A percentile compares a stretch with the other conserved stretches of the same genome.
Conservation (phyloP, 2,113 vertebrate genomes). For the Laticauda colubrina region DNA sequence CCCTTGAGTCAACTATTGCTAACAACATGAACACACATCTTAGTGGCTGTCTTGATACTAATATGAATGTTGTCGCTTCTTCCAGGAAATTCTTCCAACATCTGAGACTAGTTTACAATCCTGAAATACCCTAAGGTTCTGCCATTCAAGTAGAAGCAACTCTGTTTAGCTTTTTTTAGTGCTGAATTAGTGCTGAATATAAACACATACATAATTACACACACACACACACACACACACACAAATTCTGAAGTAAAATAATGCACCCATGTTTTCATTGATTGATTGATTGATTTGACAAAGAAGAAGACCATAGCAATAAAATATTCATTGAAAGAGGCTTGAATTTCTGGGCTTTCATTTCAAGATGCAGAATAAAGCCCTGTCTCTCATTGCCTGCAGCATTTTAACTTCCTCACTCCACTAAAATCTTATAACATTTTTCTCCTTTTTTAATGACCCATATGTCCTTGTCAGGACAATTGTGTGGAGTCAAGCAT, state of each 20-base stretch:
- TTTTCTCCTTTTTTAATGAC: no score
- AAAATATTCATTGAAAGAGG: not conserved
- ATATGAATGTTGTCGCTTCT: not conserved
- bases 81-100: not conserved
- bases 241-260: no score
- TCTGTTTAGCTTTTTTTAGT: not conserved
- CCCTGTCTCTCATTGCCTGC: not conserved
- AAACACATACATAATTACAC: no score
- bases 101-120: not conserved
- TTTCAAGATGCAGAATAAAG: not conserved
- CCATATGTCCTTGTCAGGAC: no score
- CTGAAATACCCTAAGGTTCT: not conserved
- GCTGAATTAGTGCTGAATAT: not conserved
- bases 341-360: no score
- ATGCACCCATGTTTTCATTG: no score
- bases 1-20: not conserved
- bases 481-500: no score
- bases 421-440: not conserved
- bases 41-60: not conserved
- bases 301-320: not conserved
- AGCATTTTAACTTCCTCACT: not conserved
- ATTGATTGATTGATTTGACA: not conserved
- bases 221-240: no score
- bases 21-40: not conserved
- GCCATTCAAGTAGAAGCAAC: not conserved